Base-by-base conservation (phyloP, 2,888 invertebrate genomes). In the Crossocerus cetratus region DNA sequence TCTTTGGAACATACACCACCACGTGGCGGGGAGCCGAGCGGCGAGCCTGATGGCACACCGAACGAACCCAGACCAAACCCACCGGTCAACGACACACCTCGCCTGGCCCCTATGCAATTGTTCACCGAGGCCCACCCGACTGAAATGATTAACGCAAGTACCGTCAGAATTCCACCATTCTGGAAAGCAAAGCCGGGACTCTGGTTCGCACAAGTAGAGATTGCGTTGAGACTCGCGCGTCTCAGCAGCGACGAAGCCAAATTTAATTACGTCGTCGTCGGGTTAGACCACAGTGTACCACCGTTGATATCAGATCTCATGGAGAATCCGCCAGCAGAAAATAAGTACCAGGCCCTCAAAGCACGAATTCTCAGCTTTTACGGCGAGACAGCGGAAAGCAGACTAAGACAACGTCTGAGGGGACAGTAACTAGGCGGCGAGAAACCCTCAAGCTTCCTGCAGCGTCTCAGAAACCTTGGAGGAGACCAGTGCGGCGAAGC, bases 401-500 rank as follows among this genome's bases (percentile, higher is more conserved):
- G 14, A 14, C 14, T 5, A 14, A 44, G 44, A 44, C 44, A 11
- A 5, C 44, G 5, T 44, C 44, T 44, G 8, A 5, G 14, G 5
- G 44, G 44, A 44, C 5, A 44, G 5, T 5, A 44, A 44, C 14
- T 44, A 44, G 14, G 44, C 44, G 44, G 14, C 14, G 44, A 44
- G 44, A 44, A 44, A 14, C 5, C 5, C 44, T 5, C 2, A 2
- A 72, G n/a, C n/a, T n/a, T n/a, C n/a, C n/a, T n/a, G n/a, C n/a
- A n/a, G n/a, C n/a, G n/a, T n/a, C n/a, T n/a, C 42, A 32, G 66
- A 18, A 75, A 65, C 49, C 42, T 69, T 0, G 54, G 69, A 1
- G 23, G 18, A 1, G 55, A 42, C 3, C 65, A 71, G 16, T 22
- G 53, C 14, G 61, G 53, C 8, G 69, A 69, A 13, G 18, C 62